phyloP scores from a whole-genome alignment of 2,797 vertebrate species.

The Ficedula albicollis region DNA sequence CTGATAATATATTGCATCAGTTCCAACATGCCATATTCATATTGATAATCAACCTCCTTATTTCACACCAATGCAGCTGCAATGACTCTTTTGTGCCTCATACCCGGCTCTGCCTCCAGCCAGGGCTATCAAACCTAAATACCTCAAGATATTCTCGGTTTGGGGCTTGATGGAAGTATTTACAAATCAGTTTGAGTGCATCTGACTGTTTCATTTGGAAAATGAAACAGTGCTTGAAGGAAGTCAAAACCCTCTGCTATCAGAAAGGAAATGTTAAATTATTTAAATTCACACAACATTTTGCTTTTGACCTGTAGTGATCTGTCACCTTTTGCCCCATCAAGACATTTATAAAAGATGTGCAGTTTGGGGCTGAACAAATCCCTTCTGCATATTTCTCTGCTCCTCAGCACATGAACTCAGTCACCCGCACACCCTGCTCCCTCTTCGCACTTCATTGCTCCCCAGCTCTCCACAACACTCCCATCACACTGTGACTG shows the following conservation, averaged over 20 bases:
- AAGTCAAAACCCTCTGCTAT: neutral
- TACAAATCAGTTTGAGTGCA: neutral
- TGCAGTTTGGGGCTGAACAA: neutral
- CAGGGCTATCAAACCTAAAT: neutral
- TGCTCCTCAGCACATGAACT: neutral
- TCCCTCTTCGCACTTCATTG: neutral
- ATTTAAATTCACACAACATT: neutral
- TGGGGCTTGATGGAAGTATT: neutral
- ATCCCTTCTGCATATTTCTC: neutral
- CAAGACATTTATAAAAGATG: neutral
- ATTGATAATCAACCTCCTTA: neutral
- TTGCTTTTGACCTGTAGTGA: neutral
- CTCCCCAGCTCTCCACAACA: neutral
- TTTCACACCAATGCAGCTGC: neutral
- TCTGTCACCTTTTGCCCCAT: neutral
- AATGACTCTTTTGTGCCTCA: neutral
- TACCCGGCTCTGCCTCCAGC: neutral
- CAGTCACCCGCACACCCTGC: rapidly evolving
- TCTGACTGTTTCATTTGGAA: neutral
- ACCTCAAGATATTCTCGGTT: neutral
- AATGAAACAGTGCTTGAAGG: neutral
- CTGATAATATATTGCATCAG: rapidly evolving
- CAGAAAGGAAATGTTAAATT: neutral
- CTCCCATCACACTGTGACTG: neutral
- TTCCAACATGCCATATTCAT: neutral